These are phyloP conservation scores for Orientallactaga bullata DNA, from an alignment of 2,113 vertebrate genomes.

Conservation along the genomic window DNA sequence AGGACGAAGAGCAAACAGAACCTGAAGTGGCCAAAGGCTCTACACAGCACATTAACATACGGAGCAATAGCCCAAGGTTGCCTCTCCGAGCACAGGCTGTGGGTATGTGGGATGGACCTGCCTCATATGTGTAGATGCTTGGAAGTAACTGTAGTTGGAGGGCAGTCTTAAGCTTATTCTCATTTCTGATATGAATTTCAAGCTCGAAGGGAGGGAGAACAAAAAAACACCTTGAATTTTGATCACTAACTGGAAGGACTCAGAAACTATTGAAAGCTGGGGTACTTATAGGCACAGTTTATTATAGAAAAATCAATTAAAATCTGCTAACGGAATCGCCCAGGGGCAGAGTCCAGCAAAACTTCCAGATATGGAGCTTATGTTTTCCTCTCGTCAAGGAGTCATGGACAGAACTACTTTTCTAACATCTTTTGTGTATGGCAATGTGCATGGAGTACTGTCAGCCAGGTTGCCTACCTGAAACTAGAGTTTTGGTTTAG, in stretches of 20 bases:
- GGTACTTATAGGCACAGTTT: not conserved
- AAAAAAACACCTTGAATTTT: not conserved
- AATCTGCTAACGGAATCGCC: not conserved
- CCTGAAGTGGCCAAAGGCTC: not conserved
- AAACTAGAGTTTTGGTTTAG: not conserved
- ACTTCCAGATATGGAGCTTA: not conserved
- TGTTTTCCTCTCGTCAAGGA: not conserved
- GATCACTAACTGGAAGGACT: not conserved
- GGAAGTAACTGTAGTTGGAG: no score
- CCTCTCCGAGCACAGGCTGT: not conserved
- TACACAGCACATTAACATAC: not conserved
- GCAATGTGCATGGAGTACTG: not conserved
- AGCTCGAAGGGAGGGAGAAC: not conserved
- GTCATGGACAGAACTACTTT: not conserved
- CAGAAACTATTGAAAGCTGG: not conserved
- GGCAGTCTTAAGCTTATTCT: not conserved
- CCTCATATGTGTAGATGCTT: not conserved
- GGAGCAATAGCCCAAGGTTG: not conserved
- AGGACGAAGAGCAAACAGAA: not conserved
- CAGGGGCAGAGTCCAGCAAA: not conserved
- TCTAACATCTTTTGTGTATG: not conserved
- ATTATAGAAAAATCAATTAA: not conserved
- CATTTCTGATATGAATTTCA: not conserved
- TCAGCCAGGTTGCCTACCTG: not conserved
- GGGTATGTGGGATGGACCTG: not conserved